phyloP scores from a whole-genome alignment of 2,888 invertebrate genomes.

The Ganaspis brasiliensis region DNA sequence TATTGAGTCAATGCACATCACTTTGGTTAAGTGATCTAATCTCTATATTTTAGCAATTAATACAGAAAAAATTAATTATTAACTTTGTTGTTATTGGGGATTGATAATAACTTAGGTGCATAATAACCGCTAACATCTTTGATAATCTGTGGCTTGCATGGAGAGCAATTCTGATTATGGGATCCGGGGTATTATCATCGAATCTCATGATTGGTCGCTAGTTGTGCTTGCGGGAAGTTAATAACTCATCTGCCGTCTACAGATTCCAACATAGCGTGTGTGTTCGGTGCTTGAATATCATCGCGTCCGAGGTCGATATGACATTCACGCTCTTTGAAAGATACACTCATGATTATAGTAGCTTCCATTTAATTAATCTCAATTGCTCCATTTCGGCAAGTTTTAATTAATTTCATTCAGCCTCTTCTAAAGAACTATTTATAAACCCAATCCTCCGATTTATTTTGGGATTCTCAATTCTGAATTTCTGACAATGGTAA shows the following conservation, averaged over 20 bases:
- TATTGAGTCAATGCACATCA: no score
- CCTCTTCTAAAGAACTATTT: no score
- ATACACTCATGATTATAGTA: conserved; percentile 17
- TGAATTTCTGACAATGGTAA: no score
- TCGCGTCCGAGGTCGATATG: conserved; percentile 7
- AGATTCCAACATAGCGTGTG: conserved; percentile 31
- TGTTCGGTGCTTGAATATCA: conserved; percentile 18
- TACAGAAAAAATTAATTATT: no score
- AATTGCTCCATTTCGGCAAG: conserved; percentile 18
- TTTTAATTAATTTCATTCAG: not conserved
- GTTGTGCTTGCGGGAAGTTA: conserved; percentile 16
- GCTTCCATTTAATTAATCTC: conserved; percentile 16
- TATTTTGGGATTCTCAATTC: no score
- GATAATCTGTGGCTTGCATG: conserved; percentile 7
- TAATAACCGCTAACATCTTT: conserved; percentile 6
- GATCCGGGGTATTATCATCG: conserved; percentile 20
- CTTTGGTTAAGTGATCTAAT: no score
- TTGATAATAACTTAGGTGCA: not conserved
- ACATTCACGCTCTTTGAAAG: conserved; percentile 1
- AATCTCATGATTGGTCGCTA: conserved; percentile 17
- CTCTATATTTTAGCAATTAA: not conserved
- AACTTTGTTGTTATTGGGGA: not conserved
- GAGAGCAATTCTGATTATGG: not conserved
- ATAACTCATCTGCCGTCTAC: conserved; percentile 34
- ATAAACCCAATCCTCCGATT: no score